Conservation (phyloP, 2,888 invertebrate species). For the Caenorhabditis sp. region DNA sequence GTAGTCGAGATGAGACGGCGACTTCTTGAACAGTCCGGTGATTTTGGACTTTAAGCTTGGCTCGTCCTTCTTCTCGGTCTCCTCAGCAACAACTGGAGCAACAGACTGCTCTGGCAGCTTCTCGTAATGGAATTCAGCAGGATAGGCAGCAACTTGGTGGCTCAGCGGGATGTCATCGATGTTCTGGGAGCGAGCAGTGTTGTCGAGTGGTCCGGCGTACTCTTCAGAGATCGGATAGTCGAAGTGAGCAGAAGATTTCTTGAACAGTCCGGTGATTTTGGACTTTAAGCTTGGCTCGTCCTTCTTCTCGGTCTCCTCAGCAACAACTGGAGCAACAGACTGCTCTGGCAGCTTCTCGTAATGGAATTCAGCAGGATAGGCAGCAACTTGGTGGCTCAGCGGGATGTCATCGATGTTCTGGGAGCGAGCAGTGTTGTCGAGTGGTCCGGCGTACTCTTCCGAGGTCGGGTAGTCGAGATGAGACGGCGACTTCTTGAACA, state of each 20-base stretch:
- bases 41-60: conserved; percentile 34
- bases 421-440: conserved; percentile 49
- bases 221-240: conserved; percentile 59
- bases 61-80: conserved; percentile 37
- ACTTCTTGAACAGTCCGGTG: conserved; percentile 38
- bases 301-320: conserved; percentile 25
- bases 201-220: conserved; percentile 58
- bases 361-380: conserved; percentile 44
- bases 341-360: conserved; percentile 39
- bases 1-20: conserved; percentile 2
- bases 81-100: conserved; percentile 38
- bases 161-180: conserved; percentile 9
- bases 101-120: conserved; percentile 30
- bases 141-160: too few relatives aligned
- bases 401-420: conserved; percentile 57
- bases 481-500: conserved; percentile 56
- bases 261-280: conserved; percentile 60
- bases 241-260: conserved; percentile 54
- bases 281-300: conserved; percentile 18
- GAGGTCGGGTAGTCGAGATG: conserved; percentile 28
- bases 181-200: conserved; percentile 19
- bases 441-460: conserved; percentile 49
- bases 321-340: conserved; percentile 19
- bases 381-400: conserved; percentile 38
- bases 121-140: conserved; percentile 24